These are phyloP conservation scores for Polietes domitor DNA, from an alignment of 2,888 invertebrate genomes.

Conservation along the genomic window DNA sequence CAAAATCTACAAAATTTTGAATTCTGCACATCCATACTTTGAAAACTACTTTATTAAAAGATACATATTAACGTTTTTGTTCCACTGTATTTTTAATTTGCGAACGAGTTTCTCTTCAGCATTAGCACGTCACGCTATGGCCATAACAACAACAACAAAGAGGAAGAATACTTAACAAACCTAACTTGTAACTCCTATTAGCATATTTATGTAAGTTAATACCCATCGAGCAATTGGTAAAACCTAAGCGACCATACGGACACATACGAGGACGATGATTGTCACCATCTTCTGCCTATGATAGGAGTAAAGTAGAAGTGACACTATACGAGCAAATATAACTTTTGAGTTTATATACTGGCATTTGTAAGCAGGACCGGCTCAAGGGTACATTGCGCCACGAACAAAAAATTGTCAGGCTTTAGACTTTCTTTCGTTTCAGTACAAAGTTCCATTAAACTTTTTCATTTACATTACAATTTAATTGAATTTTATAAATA, in stretches of 20 bases:
- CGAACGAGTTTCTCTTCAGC: neutral
- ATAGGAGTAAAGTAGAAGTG: constrained; percentile 56
- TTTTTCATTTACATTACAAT: too few species aligned
- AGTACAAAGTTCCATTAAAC: too few species aligned
- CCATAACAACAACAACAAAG: constrained; percentile 29
- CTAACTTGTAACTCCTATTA: constrained; percentile 56
- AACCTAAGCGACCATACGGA: constrained; percentile 42
- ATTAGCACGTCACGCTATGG: neutral
- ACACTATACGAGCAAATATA: constrained; percentile 14
- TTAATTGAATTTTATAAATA: too few species aligned
- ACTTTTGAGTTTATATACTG: neutral
- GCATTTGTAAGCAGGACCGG: too few species aligned
- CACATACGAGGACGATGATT: constrained; percentile 34
- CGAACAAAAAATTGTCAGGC: too few species aligned
- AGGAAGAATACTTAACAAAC: constrained; percentile 41
- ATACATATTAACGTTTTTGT: too few species aligned
- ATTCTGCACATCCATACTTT: too few species aligned
- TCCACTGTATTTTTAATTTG: constrained; percentile 50
- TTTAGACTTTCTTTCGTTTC: too few species aligned
- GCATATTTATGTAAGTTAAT: constrained; percentile 59
- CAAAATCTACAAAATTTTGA: too few species aligned
- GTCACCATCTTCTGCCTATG: constrained; percentile 33
- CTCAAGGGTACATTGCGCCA: neutral
- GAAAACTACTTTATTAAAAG: too few species aligned
- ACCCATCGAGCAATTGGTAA: constrained; percentile 53